A percentile compares a stretch with the other conserved stretches of the same genome.
These are phyloP conservation scores for Carettochelys insculpta DNA, from an alignment of 2,113 vertebrate genomes.

Conservation along the genomic window DNA sequence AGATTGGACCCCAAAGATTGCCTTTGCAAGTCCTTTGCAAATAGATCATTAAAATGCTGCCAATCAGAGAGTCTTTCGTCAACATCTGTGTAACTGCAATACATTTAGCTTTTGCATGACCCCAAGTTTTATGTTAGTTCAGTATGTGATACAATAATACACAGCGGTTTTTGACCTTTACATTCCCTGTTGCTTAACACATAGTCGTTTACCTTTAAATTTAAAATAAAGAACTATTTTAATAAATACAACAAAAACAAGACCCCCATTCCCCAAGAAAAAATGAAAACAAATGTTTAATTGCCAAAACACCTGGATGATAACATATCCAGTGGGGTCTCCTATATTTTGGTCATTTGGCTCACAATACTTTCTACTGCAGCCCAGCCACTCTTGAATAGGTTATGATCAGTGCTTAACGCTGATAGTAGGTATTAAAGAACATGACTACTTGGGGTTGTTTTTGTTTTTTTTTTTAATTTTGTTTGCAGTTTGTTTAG, in stretches of 20 bases:
- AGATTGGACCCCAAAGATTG: slow-evolving; percentile 15
- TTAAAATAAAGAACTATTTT: background rate
- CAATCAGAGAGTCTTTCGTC: background rate
- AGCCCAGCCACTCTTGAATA: background rate
- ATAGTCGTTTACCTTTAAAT: background rate
- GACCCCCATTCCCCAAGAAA: too few relatives aligned
- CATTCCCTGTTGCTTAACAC: background rate
- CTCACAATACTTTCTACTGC: background rate
- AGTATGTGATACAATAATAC: background rate
- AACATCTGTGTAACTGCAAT: background rate
- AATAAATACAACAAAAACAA: background rate
- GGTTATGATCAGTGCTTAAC: background rate
- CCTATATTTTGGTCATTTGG: background rate
- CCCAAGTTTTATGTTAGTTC: slow-evolving; percentile 4
- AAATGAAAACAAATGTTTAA: background rate
- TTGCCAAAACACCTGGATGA: background rate
- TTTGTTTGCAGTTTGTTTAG: background rate
- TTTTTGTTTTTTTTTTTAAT: too few relatives aligned
- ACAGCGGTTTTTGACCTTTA: background rate
- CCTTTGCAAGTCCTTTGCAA: slow-evolving; percentile 38
- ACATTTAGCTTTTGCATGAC: slow-evolving; percentile 20
- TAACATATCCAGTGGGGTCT: background rate
- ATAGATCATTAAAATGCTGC: too few relatives aligned
- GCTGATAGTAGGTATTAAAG: background rate
- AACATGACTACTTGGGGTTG: background rate